These are phyloP conservation scores for Leuciscus idus DNA, from an alignment of 2,113 vertebrate genomes.

Conservation along the genomic window DNA sequence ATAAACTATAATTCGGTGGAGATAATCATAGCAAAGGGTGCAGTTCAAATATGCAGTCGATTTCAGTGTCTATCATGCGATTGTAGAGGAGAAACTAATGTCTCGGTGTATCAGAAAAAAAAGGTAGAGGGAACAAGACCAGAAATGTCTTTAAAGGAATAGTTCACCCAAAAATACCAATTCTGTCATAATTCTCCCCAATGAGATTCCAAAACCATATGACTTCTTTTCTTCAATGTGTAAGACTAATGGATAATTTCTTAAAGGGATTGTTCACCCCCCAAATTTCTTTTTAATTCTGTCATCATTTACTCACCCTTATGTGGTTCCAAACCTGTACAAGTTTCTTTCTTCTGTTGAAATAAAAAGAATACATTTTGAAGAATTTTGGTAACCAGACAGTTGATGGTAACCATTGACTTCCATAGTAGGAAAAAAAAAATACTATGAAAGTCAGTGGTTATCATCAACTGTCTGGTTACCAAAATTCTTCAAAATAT, in stretches of 20 bases:
- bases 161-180: neutral
- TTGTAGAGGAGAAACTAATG: conserved; percentile 3
- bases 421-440: too few relatives aligned
- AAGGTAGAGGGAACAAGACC: neutral
- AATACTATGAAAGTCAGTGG: too few relatives aligned
- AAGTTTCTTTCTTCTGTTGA: too few relatives aligned
- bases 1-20: neutral
- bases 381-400: too few relatives aligned
- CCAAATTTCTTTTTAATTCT: too few relatives aligned
- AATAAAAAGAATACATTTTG: too few relatives aligned
- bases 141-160: neutral
- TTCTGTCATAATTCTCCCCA: neutral
- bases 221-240: neutral
- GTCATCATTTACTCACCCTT: too few relatives aligned
- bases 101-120: neutral
- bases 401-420: too few relatives aligned
- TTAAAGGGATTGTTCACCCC: too few relatives aligned
- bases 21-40: conserved; percentile 13
- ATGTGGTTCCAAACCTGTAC: too few relatives aligned
- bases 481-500: too few relatives aligned
- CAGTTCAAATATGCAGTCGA: conserved; percentile 13
- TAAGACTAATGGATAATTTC: neutral
- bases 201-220: neutral
- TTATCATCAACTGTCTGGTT: too few relatives aligned
- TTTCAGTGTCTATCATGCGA: conserved; percentile 13